Percentiles rank a stretch among this genome's conserved stretches.
These are phyloP conservation scores for Anarsia innoxiella DNA, from an alignment of 2,888 invertebrate genomes.

Conservation along the genomic window DNA sequence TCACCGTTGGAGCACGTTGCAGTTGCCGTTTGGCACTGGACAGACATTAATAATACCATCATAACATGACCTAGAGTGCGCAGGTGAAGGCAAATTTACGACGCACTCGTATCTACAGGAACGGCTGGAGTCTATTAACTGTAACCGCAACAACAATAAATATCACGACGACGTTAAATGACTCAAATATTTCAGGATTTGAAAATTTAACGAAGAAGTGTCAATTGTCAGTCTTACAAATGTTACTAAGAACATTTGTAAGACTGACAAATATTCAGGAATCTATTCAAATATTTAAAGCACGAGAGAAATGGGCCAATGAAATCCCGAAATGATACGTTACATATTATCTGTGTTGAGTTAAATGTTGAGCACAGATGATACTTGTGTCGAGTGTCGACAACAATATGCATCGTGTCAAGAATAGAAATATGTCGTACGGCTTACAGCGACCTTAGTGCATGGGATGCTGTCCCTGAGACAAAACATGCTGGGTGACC, in stretches of 20 bases:
- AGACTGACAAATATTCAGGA: neutral
- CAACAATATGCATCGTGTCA: neutral
- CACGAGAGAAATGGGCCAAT: neutral
- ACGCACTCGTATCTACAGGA: conserved; percentile 25
- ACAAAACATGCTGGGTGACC: conserved; percentile 60
- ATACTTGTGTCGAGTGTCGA: no score
- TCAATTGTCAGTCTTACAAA: no score
- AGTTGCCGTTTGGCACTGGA: conserved; percentile 49
- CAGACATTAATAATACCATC: conserved; percentile 45
- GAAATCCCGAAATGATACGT: no score
- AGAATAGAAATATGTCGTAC: neutral
- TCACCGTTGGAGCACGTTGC: conserved; percentile 40
- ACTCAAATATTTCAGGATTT: no score
- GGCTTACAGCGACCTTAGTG: conserved; percentile 33
- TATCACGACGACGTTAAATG: conserved; percentile 1
- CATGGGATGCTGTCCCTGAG: conserved; percentile 58
- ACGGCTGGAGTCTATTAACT: conserved; percentile 10
- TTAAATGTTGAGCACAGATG: no score
- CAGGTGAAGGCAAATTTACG: conserved; percentile 37
- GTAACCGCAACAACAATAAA: neutral
- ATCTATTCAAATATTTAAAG: no score
- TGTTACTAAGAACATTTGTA: neutral
- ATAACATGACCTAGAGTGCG: conserved; percentile 38
- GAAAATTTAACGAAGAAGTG: no score
- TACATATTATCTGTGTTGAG: no score